Evolutionary conservation across 1,140 invertebrate genomes (phyloP).

Genomic region (Drosophila ironensis): DNA sequence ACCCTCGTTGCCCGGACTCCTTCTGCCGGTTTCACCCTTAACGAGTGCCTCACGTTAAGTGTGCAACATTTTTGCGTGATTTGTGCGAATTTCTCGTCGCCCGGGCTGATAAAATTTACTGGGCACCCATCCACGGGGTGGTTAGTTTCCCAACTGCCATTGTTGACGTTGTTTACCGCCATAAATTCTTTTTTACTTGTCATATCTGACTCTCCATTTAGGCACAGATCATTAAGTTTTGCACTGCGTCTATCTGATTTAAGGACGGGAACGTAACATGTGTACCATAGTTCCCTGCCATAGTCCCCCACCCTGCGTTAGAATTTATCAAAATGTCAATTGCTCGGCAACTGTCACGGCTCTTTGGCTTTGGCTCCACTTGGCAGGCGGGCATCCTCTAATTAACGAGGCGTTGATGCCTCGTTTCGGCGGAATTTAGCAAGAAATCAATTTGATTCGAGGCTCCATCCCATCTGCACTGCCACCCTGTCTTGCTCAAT

Average conservation of each 20-base stretch:
- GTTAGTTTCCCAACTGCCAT: conserved; percentile 39
- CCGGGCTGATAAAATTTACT: conserved; percentile 54
- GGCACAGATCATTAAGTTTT: conserved; percentile 76
- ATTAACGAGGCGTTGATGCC: conserved; percentile 67
- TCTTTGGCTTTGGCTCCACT: conserved; percentile 41
- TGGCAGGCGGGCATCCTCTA: conserved; percentile 34
- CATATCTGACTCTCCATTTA: conserved; percentile 69
- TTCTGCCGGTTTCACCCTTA: conserved; percentile 38
- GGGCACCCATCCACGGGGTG: conserved; percentile 12
- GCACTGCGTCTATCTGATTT: conserved; percentile 66
- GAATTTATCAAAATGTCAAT: conserved; percentile 64
- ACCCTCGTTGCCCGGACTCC: conserved; percentile 30
- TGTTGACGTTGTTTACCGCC: conserved; percentile 66
- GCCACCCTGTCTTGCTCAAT: conserved; percentile 29
- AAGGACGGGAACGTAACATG: conserved; percentile 59
- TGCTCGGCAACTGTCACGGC: conserved; percentile 47
- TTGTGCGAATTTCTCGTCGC: conserved; percentile 69
- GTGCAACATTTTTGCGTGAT: conserved; percentile 75
- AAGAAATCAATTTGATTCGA: conserved; percentile 28
- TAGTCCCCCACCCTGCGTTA: conserved; percentile 2
- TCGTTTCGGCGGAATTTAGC: conserved; percentile 15
- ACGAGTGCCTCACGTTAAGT: conserved; percentile 63
- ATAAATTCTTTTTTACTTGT: conserved; percentile 76
- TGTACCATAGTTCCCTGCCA: conserved; percentile 30
- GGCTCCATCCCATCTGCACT: neutral